Evolutionary conservation across 2,888 invertebrate genomes (phyloP), one percentile per base, ranked within the genome.

Genomic region (Acronicta alni): DNA sequence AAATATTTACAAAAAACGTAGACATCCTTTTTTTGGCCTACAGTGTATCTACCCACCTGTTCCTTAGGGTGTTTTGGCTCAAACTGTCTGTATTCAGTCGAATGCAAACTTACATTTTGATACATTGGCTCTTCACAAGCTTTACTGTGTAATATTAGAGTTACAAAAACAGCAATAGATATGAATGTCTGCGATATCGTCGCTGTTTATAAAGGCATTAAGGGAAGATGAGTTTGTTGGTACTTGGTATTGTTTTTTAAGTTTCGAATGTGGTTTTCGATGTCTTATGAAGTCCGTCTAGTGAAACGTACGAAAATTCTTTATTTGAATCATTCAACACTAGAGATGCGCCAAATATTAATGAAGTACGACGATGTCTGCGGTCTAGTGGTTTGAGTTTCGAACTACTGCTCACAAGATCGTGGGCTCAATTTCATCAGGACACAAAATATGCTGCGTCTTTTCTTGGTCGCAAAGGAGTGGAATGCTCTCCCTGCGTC

Each of bases 21-120:
- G 23, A 1, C 7, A 23, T 23, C 23, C n/a, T 45, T 45, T 35
- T 20, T 48, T 5, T 51, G 77, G 26, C 69, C 57, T 6, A 17
- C 64, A 68, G 62, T 80, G 77, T 75, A 77, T 32, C 15, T 3
- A 30, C 20, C 78, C 80, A 80, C 80, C 80, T 80, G 80, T 80
- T 74, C 57, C 58, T 57, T 62, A 47, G 66, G 68, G 61, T 65
- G 67, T 74, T 64, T 73, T 72, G 55, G 66, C 59, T 71, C 67
- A 59, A 46, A 66, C 55, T 59, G 54, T 56, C 57, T 53, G 37
- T 47, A 17, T 45, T 39, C 46, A 6, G 18, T 23, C 42, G 49
- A 56, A 43, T 46, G 45, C 53, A 35, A 46, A 55, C 56, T 38
- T 38, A 54, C 15, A 18, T 55, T 39, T 18, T 14, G 14, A 48